A percentile compares a stretch with the other conserved stretches of the same genome.
Conservation (phyloP, 2,113 vertebrate genomes). For the Synodontis membranacea region DNA sequence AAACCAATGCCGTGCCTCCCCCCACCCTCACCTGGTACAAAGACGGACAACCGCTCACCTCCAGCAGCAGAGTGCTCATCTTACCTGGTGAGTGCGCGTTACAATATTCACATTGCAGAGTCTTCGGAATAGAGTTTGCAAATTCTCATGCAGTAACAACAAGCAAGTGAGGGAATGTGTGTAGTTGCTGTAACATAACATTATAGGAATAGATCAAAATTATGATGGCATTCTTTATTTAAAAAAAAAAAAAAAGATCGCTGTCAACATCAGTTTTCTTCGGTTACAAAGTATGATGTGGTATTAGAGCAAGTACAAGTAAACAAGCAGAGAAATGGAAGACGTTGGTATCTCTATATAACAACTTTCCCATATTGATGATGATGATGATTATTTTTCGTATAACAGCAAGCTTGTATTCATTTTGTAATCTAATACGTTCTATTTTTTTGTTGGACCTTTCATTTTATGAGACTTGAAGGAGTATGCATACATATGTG, state of each 20-base stretch:
- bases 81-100: slow-evolving; percentile 79
- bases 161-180: no score
- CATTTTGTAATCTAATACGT: background rate
- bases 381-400: background rate
- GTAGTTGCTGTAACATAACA: no score
- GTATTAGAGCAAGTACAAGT: background rate
- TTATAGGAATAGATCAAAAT: no score
- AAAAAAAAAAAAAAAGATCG: no score
- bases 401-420: background rate
- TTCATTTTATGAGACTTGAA: background rate
- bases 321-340: no score
- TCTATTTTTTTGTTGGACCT: background rate
- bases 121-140: no score
- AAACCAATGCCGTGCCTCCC: slow-evolving; percentile 90
- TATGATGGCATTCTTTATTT: no score
- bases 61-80: slow-evolving; percentile 84
- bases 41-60: slow-evolving; percentile 79
- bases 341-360: no score
- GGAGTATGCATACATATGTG: background rate
- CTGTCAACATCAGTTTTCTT: no score
- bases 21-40: slow-evolving; percentile 94
- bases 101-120: background rate
- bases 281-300: no score
- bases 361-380: no score
- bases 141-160: no score